Percentiles rank a stretch among this genome's conserved stretches.
Evolutionary conservation across 2,888 invertebrate species (phyloP).

Genomic region (Hypomecis punctinalis): DNA sequence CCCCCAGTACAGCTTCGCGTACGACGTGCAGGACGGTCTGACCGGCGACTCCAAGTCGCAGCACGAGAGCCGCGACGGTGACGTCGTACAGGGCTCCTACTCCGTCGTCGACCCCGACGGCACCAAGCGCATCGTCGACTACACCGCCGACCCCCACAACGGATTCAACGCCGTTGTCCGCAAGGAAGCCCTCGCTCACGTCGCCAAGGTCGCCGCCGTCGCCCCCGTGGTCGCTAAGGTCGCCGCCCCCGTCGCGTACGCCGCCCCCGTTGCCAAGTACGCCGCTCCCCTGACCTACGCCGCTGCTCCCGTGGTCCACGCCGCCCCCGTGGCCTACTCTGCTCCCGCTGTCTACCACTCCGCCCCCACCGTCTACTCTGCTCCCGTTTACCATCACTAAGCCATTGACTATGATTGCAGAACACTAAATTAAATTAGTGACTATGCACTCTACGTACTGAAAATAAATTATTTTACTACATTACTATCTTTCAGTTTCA

Average conservation of each 20-base stretch:
- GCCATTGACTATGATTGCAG: neutral
- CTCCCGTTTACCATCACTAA: conserved; percentile 77
- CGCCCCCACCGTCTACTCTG: conserved; percentile 56
- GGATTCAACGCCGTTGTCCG: conserved; percentile 82
- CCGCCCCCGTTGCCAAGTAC: conserved; percentile 70
- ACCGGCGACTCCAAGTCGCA: conserved; percentile 79
- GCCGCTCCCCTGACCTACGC: conserved; percentile 48
- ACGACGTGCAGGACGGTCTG: conserved; percentile 71
- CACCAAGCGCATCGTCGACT: conserved; percentile 78
- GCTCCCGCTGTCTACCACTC: conserved; percentile 39
- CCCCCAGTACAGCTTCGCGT: conserved; percentile 72
- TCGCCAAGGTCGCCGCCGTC: conserved; percentile 54
- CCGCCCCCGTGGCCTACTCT: conserved; percentile 41
- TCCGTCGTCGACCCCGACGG: conserved; percentile 79
- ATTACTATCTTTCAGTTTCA: neutral
- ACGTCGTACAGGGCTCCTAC: conserved; percentile 79
- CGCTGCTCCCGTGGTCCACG: conserved; percentile 40
- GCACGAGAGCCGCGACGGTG: conserved; percentile 76
- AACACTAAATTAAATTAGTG: neutral
- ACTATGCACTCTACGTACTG: neutral
- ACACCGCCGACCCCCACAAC: conserved; percentile 77
- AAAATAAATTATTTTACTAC: conserved; percentile 13
- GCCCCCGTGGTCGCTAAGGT: no score
- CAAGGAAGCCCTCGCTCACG: conserved; percentile 67
- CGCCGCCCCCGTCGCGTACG: conserved; percentile 56